Conservation (phyloP, 2,797 vertebrate species). For the Anguilla obscura region DNA sequence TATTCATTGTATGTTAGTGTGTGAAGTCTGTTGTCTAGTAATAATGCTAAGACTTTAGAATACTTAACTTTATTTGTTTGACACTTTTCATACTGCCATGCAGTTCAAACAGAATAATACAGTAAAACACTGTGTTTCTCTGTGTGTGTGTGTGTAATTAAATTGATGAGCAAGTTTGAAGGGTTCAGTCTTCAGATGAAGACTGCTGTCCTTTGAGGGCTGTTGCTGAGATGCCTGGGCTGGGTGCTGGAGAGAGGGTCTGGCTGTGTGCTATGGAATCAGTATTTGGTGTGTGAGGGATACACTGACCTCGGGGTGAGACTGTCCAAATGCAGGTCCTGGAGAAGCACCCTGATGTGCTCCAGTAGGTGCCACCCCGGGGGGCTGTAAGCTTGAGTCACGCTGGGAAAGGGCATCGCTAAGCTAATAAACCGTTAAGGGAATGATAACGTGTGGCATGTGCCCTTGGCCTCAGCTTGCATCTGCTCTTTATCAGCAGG, state of each 20-base stretch:
- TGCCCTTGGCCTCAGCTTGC: not conserved
- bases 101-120: too few relatives aligned
- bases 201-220: too few relatives aligned
- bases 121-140: too few relatives aligned
- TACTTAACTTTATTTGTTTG: too few relatives aligned
- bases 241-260: too few relatives aligned
- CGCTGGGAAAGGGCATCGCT: not conserved
- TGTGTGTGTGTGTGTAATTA: too few relatives aligned
- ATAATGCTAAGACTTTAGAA: too few relatives aligned
- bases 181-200: too few relatives aligned
- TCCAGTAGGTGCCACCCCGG: not conserved
- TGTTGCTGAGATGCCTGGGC: too few relatives aligned
- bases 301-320: not conserved
- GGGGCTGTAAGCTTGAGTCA: not conserved
- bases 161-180: too few relatives aligned
- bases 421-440: not conserved
- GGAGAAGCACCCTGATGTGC: not conserved
- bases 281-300: not conserved
- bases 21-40: not conserved
- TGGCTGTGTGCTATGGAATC: too few relatives aligned
- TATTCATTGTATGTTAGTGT: constrained; percentile 1
- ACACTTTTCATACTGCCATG: too few relatives aligned
- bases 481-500: not conserved
- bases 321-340: not conserved
- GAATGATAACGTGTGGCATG: not conserved